These are phyloP conservation scores for Phragmatobia fuliginosa DNA, from an alignment of 2,888 invertebrate species.

Conservation along the genomic window DNA sequence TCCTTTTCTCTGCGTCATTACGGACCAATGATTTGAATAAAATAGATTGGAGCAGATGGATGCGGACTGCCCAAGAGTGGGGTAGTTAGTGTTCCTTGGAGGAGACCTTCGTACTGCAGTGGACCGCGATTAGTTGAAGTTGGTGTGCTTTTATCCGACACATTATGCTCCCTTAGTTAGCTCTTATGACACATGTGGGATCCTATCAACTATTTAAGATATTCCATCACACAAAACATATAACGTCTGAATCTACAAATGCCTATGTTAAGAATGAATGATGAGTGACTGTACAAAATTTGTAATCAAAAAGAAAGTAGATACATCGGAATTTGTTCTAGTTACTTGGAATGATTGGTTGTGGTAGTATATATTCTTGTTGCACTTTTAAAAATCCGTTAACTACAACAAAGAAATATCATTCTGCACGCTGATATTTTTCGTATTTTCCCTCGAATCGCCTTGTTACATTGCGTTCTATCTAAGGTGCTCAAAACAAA, in stretches of 20 bases:
- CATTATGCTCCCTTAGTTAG: too few species aligned
- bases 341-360: background rate
- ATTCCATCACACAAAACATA: background rate
- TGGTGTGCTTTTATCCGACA: too few species aligned
- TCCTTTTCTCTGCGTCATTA: too few species aligned
- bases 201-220: background rate
- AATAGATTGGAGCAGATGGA: too few species aligned
- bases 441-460: conserved; percentile 39
- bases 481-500: conserved; percentile 84
- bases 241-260: background rate
- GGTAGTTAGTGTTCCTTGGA: too few species aligned
- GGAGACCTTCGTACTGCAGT: too few species aligned
- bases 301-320: background rate
- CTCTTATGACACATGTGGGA: too few species aligned
- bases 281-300: background rate
- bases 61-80: too few species aligned
- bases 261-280: too few species aligned
- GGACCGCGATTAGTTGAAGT: too few species aligned
- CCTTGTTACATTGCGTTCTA: conserved; percentile 57
- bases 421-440: conserved; percentile 19
- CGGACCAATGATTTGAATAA: too few species aligned
- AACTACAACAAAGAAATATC: conserved; percentile 14
- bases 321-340: background rate
- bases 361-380: background rate
- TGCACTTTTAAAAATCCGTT: background rate